Evolutionary conservation across 1,140 invertebrate genomes (phyloP), one percentile per base, ranked within the genome.

Genomic region (Cardiocondyla obscurior): DNA sequence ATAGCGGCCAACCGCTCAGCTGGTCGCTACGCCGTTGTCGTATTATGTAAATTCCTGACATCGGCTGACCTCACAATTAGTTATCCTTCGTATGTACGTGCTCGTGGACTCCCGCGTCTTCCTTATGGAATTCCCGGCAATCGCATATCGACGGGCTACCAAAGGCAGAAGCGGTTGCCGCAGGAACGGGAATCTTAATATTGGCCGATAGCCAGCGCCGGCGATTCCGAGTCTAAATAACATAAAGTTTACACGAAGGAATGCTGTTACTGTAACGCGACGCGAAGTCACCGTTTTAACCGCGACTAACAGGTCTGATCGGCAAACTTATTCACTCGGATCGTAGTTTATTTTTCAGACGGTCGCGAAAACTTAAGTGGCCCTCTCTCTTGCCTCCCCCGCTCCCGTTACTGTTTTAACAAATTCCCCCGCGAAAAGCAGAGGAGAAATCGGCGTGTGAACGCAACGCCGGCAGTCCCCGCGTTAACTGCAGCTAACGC

Each of bases 21-120:
- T 85, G 86, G 88, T 88, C 86, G 81, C 81, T 83, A 55, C 57
- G 67, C 84, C 76, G 81, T 81, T 85, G 86, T 88, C 87, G 87
- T 88, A 83, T 88, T 88, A 85, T 88, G 86, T 83, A 88, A 88
- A 88, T 88, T 85, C 87, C 60, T 85, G 81, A 88, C 84, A 85
- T 88, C 86, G 39, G 57, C 73, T 88, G 87, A 85, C 87, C 86
- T 73, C 22, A 67, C 87, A 88, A 88, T 88, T 88, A 88, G 87
- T 88, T 88, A 88, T 88, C 70, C 86, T 46, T 22, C 86, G 65
- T 77, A 77, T 36, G 77, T 62, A 74, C 81, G 51, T 88, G 42
- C 87, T 85, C 69, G 53, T 33, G 14, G 36, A 87, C 73, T 84
- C 60, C 44, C 81, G 62, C 72, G 62, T 79, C 46, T 83, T 83